These are phyloP conservation scores for Ceratina australensis DNA, from an alignment of 1,140 invertebrate species.

Conservation along the genomic window DNA sequence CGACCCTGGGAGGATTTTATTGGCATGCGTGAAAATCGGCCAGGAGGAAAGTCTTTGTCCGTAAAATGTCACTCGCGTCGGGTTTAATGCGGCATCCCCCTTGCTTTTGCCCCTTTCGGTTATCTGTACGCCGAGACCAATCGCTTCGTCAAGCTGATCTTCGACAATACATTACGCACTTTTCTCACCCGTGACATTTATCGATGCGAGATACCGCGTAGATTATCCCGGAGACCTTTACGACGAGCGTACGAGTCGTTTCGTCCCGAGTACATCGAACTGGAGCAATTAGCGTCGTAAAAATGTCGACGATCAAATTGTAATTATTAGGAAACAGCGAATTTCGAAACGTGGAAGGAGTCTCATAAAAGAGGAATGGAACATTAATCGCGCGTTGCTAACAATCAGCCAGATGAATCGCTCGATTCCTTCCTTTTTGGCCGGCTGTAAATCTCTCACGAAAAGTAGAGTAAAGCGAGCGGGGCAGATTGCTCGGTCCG, in stretches of 20 bases:
- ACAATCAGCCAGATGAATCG: conserved; percentile 26
- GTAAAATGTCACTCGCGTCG: conserved; percentile 39
- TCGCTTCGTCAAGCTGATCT: conserved; percentile 54
- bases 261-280: not conserved
- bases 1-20: conserved; percentile 14
- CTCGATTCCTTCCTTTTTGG: not conserved
- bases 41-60: conserved; percentile 9
- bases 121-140: conserved; percentile 51
- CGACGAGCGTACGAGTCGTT: not conserved
- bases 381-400: conserved; percentile 23
- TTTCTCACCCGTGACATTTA: conserved; percentile 47
- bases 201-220: not conserved
- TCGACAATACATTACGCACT: conserved; percentile 49
- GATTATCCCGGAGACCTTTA: conserved; percentile 7
- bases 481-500: conserved; percentile 26
- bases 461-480: conserved; percentile 48
- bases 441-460: conserved; percentile 31
- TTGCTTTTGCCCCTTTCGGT: conserved; percentile 24
- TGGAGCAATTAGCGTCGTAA: not conserved
- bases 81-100: conserved; percentile 18
- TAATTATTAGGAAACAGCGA: not conserved
- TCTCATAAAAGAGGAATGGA: conserved; percentile 5
- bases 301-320: not conserved
- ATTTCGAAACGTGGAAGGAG: conserved; percentile 6
- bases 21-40: conserved; percentile 21